Evolutionary conservation across 2,797 vertebrate species (phyloP).

Genomic region (Propithecus deckenii): DNA sequence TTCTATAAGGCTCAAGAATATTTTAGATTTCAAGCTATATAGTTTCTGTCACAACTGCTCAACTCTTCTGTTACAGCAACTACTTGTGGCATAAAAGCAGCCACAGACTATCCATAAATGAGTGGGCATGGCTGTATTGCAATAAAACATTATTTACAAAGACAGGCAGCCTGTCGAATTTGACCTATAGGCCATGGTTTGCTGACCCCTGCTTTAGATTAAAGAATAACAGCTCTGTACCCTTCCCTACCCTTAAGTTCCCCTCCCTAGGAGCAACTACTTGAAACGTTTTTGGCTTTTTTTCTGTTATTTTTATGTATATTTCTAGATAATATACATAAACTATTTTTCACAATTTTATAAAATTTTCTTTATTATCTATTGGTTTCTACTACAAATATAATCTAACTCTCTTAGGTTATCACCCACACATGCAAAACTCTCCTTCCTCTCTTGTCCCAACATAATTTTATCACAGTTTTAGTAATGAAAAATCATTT

Average conservation of each 20-base stretch:
- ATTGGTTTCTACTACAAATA: background rate
- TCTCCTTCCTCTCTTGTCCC: background rate
- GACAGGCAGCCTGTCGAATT: background rate
- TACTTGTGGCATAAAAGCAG: background rate
- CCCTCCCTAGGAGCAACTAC: background rate
- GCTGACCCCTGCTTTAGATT: background rate
- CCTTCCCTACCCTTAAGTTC: background rate
- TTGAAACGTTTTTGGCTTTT: background rate
- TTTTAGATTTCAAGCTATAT: background rate
- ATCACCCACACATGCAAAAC: background rate
- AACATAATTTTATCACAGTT: background rate
- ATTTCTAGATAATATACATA: background rate
- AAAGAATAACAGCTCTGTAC: background rate
- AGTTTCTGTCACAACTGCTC: background rate
- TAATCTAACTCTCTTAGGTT: background rate
- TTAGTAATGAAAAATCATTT: conserved; percentile 18
- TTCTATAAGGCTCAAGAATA: background rate
- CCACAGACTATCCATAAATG: background rate
- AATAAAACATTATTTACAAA: background rate
- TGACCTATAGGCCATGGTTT: background rate
- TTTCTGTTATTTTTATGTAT: background rate
- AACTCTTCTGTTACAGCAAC: background rate
- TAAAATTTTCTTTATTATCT: background rate
- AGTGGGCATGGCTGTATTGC: background rate
- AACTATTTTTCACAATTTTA: background rate